phyloP scores from a whole-genome alignment of 2,113 vertebrate species.

The Pitta sordida region DNA sequence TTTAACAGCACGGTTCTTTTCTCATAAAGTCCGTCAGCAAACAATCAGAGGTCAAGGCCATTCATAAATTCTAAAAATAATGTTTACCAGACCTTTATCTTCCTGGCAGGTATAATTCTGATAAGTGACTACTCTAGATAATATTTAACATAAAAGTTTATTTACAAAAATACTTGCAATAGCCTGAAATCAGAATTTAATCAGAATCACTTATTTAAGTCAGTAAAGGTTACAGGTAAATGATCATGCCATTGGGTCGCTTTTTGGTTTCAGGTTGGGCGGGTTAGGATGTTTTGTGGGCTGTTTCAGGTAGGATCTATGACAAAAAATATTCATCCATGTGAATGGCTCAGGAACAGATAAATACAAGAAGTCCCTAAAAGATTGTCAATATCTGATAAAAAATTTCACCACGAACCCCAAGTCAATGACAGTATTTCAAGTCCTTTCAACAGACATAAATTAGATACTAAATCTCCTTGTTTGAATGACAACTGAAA shows the following conservation, averaged over 20 bases:
- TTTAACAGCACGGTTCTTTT: neutral
- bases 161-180: constrained; percentile 56
- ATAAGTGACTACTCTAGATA: constrained; percentile 49
- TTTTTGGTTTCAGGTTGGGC: neutral
- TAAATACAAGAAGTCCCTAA: neutral
- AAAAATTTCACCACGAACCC: neutral
- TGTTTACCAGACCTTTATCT: constrained; percentile 59
- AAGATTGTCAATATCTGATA: neutral
- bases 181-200: constrained; percentile 36
- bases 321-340: neutral
- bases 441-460: neutral
- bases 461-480: neutral
- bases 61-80: constrained; percentile 63
- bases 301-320: neutral
- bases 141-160: constrained; percentile 60
- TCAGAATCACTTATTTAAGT: neutral
- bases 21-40: constrained; percentile 7
- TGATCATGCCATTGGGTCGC: neutral
- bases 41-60: constrained; percentile 45
- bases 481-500: neutral
- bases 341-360: neutral
- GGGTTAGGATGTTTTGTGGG: rapidly evolving
- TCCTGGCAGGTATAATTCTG: constrained; percentile 47
- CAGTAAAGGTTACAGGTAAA: neutral
- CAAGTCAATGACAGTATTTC: neutral